Base-by-base conservation (phyloP, 2,113 vertebrate species). In the Rhinoptilus africanus region DNA sequence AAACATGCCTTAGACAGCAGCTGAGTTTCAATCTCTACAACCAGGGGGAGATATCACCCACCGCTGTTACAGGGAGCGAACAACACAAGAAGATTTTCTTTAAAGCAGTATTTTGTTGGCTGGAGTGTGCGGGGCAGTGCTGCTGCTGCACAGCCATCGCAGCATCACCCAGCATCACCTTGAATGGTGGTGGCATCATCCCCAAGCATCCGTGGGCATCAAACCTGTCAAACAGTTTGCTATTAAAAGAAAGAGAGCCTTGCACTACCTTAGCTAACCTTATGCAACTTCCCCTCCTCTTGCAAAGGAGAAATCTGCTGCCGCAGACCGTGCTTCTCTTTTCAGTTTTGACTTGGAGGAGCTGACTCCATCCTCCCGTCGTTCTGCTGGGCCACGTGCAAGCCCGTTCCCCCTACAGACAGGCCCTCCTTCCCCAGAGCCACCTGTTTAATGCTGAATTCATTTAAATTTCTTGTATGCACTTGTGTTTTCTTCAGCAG, bases 41-140 rank as follows among this genome's bases (percentile, higher is more conserved):
- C 45, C 37, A 21, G 19, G 19, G 14, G 37, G 13, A 79, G n/a
- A 17, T 34, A 24, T 2, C 45, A 39, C 10, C 41, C 27, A 69
- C 26, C 50, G n/a, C 35, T 62, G 15, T 57, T n/a, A 21, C 15
- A 30, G 35, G n/a, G 8, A 50, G 39, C 27, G 48, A 81, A 56
- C 12, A 87, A 32, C 47, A 32, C 4, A 39, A 47, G 13, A 43
- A 18, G 4, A 34, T 35, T 12, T 69, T 18, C 28, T 57, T 73
- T 39, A 62, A n/a, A 74, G 41, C 68, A n/a, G 27, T 12, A 3
- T 54, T 60, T 24, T 32, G 23, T 34, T 48, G 23, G 16, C 5
- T n/a, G 12, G 28, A 43, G 15, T 16, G 24, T 28, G 16, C 2
- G 1, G 41, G 20, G 8, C 10, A 11, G 15, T 1, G 1, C 18